A percentile compares a stretch with the other conserved stretches of the same genome.
Evolutionary conservation across 2,797 vertebrate species (phyloP).

Genomic region (Scolopax rusticola): DNA sequence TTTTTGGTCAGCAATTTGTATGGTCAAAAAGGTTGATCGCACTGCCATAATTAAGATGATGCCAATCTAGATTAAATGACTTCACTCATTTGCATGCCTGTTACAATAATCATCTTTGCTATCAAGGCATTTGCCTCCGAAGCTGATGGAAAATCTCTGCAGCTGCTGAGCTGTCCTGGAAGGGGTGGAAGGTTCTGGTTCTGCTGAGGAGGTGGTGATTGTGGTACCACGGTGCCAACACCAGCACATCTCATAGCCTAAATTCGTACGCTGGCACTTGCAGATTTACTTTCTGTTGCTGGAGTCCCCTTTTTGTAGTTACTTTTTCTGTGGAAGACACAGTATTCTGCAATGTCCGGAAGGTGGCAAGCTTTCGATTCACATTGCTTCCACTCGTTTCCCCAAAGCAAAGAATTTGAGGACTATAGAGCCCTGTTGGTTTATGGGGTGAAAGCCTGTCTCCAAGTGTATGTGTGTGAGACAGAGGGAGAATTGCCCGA

Average conservation of each 20-base stretch:
- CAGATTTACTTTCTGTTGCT: fast-evolving
- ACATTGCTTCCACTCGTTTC: fast-evolving
- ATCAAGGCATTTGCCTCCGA: background rate
- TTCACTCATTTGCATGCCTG: background rate
- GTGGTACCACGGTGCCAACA: fast-evolving
- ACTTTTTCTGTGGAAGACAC: background rate
- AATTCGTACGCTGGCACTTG: background rate
- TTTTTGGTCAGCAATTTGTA: background rate
- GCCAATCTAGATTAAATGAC: background rate
- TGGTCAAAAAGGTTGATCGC: background rate
- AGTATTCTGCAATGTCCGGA: background rate
- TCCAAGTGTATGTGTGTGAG: background rate
- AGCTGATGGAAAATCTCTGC: background rate
- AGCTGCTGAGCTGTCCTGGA: background rate
- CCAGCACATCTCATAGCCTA: background rate
- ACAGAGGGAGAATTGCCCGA: background rate
- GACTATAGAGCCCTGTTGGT: background rate
- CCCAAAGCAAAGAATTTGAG: background rate
- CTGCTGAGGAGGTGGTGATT: fast-evolving
- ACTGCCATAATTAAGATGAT: background rate
- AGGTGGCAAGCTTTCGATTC: slow-evolving; percentile 58
- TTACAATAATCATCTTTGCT: background rate
- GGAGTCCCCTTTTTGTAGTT: too few species aligned
- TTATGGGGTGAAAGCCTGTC: background rate
- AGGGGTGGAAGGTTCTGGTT: background rate